These are phyloP conservation scores for Onychostruthus taczanowskii DNA, from an alignment of 2,113 vertebrate genomes.

Conservation along the genomic window DNA sequence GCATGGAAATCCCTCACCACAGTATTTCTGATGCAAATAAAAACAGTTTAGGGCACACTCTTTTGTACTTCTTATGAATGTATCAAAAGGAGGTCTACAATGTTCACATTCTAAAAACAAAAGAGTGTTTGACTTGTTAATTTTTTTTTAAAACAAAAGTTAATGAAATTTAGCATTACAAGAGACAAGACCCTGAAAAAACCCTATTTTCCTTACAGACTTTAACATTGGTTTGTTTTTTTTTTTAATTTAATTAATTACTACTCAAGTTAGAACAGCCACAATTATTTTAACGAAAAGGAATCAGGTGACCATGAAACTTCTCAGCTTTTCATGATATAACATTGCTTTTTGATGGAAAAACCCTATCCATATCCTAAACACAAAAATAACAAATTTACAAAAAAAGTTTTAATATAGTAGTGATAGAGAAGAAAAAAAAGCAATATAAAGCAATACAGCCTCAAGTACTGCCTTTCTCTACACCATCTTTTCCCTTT, in stretches of 20 bases:
- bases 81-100: background rate
- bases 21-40: background rate
- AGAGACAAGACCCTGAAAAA: background rate
- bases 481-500: background rate
- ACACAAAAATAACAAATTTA: background rate
- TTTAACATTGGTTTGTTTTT: background rate
- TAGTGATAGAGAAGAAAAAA: background rate
- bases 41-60: background rate
- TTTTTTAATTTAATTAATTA: background rate
- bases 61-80: background rate
- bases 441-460: background rate
- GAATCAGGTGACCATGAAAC: background rate
- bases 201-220: fast-evolving
- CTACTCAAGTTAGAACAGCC: background rate
- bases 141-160: background rate
- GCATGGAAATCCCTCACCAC: background rate
- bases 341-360: background rate
- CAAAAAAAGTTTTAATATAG: background rate
- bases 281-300: background rate
- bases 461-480: background rate
- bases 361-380: background rate
- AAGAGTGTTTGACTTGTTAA: background rate
- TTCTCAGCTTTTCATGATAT: background rate
- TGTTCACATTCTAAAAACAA: background rate
- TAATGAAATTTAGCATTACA: background rate